Conservation (phyloP, 2,888 invertebrate genomes). For the Cephus pygmeus region DNA sequence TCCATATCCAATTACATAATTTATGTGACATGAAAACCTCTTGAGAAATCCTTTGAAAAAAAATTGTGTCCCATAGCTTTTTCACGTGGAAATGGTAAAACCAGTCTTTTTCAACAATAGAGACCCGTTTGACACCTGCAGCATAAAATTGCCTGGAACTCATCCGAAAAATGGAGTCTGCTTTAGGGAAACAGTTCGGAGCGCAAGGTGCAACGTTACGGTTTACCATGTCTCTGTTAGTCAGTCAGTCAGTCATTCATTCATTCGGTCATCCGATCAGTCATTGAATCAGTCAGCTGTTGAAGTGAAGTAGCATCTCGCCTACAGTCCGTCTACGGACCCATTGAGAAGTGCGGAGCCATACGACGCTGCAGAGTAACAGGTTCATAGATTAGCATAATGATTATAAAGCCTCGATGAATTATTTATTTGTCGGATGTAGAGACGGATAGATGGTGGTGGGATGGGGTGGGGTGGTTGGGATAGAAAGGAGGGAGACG, state of each 20-base stretch:
- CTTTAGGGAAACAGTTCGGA: background rate
- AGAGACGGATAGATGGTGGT: constrained; percentile 22
- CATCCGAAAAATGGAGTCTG: background rate
- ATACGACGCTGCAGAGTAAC: constrained; percentile 44
- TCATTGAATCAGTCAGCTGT: constrained; percentile 4
- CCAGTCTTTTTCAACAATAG: background rate
- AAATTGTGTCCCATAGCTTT: background rate
- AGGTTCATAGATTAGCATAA: constrained; percentile 65
- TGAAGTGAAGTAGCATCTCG: constrained; percentile 33
- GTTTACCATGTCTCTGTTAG: background rate
- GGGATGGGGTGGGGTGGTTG: background rate
- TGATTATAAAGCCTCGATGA: constrained; percentile 65
- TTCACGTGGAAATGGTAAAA: background rate
- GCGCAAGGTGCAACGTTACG: constrained; percentile 2
- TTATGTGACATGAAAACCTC: constrained; percentile 9
- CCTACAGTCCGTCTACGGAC: constrained; percentile 30
- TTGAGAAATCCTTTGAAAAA: constrained; percentile 21
- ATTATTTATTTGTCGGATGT: constrained; percentile 62
- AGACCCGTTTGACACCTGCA: background rate
- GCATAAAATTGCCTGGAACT: background rate
- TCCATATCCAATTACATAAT: background rate
- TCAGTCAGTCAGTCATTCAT: constrained; percentile 2
- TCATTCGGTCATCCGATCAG: constrained; percentile 6
- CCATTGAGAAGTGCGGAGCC: background rate
- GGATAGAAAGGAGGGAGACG: constrained; percentile 15